Evolutionary conservation across 2,888 invertebrate species (phyloP).

Genomic region (Frankliniella intonsa): DNA sequence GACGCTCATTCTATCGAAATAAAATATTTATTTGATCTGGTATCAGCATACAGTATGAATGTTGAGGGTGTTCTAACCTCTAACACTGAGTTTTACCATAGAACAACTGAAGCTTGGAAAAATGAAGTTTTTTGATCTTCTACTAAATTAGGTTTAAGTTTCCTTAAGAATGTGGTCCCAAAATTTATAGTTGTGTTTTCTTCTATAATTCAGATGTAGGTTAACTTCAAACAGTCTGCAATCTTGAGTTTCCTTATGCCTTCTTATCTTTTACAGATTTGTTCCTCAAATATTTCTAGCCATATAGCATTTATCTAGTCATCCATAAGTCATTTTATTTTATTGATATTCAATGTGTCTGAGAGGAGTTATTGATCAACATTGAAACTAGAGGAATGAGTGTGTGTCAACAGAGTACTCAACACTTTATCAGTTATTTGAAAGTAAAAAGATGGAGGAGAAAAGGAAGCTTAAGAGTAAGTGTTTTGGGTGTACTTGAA

Average conservation of each 20-base stretch:
- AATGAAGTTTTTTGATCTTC: too few relatives aligned
- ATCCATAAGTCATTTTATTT: background rate
- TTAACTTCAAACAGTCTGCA: too few relatives aligned
- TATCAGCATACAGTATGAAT: too few relatives aligned
- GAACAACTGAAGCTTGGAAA: too few relatives aligned
- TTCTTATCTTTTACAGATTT: background rate
- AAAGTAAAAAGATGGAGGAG: background rate
- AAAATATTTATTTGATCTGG: background rate
- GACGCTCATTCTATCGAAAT: background rate
- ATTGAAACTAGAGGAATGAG: background rate
- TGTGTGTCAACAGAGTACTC: background rate
- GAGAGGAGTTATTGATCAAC: background rate
- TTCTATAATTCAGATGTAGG: too few relatives aligned
- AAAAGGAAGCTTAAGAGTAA: background rate
- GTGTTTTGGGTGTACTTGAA: background rate
- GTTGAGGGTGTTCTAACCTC: too few relatives aligned
- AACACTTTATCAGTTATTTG: background rate
- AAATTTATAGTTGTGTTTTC: too few relatives aligned
- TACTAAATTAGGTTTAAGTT: too few relatives aligned
- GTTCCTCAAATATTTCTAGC: background rate
- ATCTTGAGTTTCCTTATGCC: too few relatives aligned
- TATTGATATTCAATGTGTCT: too few relatives aligned
- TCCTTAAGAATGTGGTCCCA: too few relatives aligned
- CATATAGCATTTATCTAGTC: background rate
- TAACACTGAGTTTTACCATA: too few relatives aligned